phyloP scores from a whole-genome alignment of 2,113 vertebrate genomes.

The Promerops cafer region DNA sequence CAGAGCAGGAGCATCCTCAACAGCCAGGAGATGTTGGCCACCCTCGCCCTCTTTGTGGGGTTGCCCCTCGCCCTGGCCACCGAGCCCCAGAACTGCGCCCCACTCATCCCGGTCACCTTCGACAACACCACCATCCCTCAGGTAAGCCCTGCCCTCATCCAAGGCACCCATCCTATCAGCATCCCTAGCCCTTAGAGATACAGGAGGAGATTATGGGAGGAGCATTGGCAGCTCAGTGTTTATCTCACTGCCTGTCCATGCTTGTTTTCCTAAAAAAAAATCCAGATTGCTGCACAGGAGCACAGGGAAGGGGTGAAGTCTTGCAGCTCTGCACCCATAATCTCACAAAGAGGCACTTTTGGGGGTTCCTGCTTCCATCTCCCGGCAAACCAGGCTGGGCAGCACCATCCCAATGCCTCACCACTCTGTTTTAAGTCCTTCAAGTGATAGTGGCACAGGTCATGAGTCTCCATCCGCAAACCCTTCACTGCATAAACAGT shows the following conservation, averaged over 20 bases:
- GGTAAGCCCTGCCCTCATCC: background rate
- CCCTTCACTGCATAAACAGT: background rate
- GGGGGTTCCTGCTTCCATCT: background rate
- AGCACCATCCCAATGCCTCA: background rate
- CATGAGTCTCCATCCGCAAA: rapidly evolving
- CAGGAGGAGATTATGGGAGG: background rate
- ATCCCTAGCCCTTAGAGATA: rapidly evolving
- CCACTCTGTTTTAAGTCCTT: background rate
- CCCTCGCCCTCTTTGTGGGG: background rate
- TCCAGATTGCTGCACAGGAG: background rate
- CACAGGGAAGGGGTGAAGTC: background rate
- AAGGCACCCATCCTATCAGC: background rate
- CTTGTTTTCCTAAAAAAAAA: background rate
- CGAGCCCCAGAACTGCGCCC: background rate
- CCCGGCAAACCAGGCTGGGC: background rate
- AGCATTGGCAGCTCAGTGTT: rapidly evolving
- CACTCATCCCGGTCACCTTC: background rate
- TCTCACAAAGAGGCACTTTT: rapidly evolving
- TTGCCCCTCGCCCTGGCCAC: background rate
- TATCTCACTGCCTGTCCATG: background rate
- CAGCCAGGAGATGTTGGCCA: background rate
- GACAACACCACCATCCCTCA: background rate
- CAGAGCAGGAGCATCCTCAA: background rate
- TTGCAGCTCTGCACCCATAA: background rate
- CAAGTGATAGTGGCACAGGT: background rate